Conservation (phyloP, 1,140 invertebrate genomes). For the Oedothorax gibbosus region DNA sequence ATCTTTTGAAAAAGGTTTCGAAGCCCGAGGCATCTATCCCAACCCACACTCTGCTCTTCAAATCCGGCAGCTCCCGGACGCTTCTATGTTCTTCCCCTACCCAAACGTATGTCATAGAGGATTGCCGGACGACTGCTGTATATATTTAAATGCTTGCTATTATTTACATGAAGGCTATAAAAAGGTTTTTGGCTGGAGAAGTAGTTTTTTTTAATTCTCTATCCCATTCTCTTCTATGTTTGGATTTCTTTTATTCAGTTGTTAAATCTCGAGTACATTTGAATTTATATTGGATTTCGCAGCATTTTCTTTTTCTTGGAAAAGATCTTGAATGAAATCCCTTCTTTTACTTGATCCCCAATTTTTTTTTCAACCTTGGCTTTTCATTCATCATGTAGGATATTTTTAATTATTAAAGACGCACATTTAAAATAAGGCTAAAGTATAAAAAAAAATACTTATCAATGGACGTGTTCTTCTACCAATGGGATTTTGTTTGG, state of each 20-base stretch:
- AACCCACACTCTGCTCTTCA: not conserved
- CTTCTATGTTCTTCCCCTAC: not conserved
- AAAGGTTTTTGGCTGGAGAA: not conserved
- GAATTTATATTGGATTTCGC: slow-evolving; percentile 34
- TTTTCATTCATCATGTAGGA: too few relatives aligned
- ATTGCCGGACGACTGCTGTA: slow-evolving; percentile 31
- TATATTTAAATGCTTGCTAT: slow-evolving; percentile 57
- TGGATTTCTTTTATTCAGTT: not conserved
- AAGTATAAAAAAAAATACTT: too few relatives aligned
- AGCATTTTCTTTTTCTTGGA: not conserved
- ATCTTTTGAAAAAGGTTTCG: slow-evolving; percentile 32
- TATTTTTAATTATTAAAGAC: too few relatives aligned
- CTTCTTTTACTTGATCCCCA: too few relatives aligned
- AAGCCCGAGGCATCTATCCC: slow-evolving; percentile 8
- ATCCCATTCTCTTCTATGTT: not conserved
- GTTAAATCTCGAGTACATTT: slow-evolving; percentile 13
- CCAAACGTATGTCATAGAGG: slow-evolving; percentile 6
- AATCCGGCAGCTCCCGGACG: not conserved
- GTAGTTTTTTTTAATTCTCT: not conserved
- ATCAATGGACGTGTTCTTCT: too few relatives aligned
- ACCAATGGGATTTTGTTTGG: too few relatives aligned
- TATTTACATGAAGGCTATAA: slow-evolving; percentile 41
- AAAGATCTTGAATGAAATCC: too few relatives aligned
- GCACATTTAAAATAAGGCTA: too few relatives aligned
- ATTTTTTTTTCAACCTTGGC: too few relatives aligned